A percentile compares a stretch with the other conserved stretches of the same genome.
phyloP scores from a whole-genome alignment of 2,113 vertebrate genomes.

The Colistium nudipinnis region DNA sequence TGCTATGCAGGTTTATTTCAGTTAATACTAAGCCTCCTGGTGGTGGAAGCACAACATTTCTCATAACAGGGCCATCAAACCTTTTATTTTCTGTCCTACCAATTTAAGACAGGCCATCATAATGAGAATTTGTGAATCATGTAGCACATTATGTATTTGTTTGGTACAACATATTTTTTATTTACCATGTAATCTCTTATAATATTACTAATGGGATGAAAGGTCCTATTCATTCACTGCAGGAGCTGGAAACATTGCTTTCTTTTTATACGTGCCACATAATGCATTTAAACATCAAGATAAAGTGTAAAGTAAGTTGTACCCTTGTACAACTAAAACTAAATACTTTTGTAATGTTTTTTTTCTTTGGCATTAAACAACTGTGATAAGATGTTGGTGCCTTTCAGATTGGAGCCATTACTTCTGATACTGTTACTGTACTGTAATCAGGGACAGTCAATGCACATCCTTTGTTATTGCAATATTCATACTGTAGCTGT shows the following conservation, averaged over 20 bases:
- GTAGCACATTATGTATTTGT: constrained; percentile 62
- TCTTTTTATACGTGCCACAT: constrained; percentile 48
- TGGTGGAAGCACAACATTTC: constrained; percentile 70
- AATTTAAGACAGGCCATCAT: constrained; percentile 28
- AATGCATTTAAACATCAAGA: constrained; percentile 38
- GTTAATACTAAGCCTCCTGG: constrained; percentile 35
- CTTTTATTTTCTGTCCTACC: background rate
- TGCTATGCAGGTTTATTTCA: constrained; percentile 27
- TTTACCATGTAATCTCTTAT: constrained; percentile 57
- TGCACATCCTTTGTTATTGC: constrained; percentile 44
- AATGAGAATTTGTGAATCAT: constrained; percentile 27
- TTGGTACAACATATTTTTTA: constrained; percentile 54
- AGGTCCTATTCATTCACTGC: constrained; percentile 44
- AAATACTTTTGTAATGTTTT: constrained; percentile 33
- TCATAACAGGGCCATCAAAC: constrained; percentile 9
- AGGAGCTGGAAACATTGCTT: constrained; percentile 39
- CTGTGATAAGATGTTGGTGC: constrained; percentile 72
- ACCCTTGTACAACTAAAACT: constrained; percentile 5
- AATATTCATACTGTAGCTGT: constrained; percentile 50
- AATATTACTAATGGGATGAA: constrained; percentile 37
- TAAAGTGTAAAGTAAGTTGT: constrained; percentile 12
- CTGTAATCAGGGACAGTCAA: constrained; percentile 66
- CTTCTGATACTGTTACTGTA: constrained; percentile 68
- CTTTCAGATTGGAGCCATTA: constrained; percentile 67
- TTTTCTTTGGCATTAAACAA: constrained; percentile 46